A percentile compares a stretch with the other conserved stretches of the same genome.
Evolutionary conservation across 2,113 vertebrate genomes (phyloP).

Genomic region (Callospermophilus lateralis): DNA sequence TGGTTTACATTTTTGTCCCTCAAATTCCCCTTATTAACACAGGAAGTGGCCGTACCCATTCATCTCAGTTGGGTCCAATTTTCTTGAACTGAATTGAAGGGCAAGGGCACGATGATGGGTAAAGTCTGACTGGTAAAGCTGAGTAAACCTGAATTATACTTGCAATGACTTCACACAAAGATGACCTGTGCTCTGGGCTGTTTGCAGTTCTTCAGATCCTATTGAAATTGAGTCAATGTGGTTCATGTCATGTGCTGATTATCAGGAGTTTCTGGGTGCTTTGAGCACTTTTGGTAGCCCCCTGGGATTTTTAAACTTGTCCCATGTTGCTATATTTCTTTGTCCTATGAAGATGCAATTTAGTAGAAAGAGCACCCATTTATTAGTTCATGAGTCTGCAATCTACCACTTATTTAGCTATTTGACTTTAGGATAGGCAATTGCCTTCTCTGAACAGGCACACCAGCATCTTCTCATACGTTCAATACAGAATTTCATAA

Average conservation of each 20-base stretch:
- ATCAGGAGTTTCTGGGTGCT: background rate
- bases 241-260: background rate
- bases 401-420: background rate
- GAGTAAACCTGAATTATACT: background rate
- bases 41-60: background rate
- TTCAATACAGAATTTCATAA: background rate
- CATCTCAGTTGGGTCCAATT: slow-evolving; percentile 22
- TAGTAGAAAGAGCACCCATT: background rate
- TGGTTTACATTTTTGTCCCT: slow-evolving; percentile 46
- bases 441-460: background rate
- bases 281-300: background rate
- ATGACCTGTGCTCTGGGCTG: background rate
- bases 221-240: background rate
- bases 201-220: background rate
- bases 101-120: too few species aligned
- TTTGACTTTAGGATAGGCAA: background rate
- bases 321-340: background rate
- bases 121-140: background rate
- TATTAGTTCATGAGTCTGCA: background rate
- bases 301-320: background rate
- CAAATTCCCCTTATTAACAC: background rate
- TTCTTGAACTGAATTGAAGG: slow-evolving; percentile 9
- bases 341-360: background rate
- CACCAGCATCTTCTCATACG: background rate
- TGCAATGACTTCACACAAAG: background rate